Conservation (phyloP, 2,888 invertebrate species). For the Caenorhabditis macrosperma region DNA sequence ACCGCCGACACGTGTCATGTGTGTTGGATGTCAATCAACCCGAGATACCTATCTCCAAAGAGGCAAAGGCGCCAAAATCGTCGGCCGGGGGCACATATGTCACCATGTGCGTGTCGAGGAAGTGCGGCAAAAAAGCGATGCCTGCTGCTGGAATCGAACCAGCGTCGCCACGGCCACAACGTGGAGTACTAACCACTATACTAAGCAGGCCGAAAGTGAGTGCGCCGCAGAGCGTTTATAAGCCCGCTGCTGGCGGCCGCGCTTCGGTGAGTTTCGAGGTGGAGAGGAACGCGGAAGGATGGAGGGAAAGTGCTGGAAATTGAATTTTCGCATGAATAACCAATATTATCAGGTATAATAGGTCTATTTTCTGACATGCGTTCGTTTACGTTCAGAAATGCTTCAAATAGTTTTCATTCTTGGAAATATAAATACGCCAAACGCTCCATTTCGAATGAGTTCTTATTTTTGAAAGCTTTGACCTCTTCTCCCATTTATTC, state of each 20-base stretch:
- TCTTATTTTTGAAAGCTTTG: no score
- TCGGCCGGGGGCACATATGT: background rate
- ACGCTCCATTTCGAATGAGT: no score
- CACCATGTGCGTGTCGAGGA: conserved; percentile 47
- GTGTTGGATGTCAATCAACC: background rate
- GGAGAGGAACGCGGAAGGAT: background rate
- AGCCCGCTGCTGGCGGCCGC: background rate
- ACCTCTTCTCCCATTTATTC: no score
- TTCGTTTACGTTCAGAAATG: no score
- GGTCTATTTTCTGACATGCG: no score
- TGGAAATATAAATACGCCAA: no score
- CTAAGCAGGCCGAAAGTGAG: conserved; percentile 64
- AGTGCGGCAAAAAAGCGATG: conserved; percentile 39
- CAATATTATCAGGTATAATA: no score
- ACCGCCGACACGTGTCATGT: background rate
- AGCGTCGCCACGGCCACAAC: conserved; percentile 77
- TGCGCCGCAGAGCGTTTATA: background rate
- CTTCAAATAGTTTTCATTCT: no score
- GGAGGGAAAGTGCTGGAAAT: background rate
- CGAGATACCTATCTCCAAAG: background rate
- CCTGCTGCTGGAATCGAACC: conserved; percentile 74
- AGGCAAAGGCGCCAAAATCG: background rate
- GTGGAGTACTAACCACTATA: conserved; percentile 78
- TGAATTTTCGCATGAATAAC: no score
- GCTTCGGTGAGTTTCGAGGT: no score